Percentiles rank a stretch among this genome's conserved stretches.
Conservation (phyloP, 2,888 invertebrate species). For the Pyralis farinalis region DNA sequence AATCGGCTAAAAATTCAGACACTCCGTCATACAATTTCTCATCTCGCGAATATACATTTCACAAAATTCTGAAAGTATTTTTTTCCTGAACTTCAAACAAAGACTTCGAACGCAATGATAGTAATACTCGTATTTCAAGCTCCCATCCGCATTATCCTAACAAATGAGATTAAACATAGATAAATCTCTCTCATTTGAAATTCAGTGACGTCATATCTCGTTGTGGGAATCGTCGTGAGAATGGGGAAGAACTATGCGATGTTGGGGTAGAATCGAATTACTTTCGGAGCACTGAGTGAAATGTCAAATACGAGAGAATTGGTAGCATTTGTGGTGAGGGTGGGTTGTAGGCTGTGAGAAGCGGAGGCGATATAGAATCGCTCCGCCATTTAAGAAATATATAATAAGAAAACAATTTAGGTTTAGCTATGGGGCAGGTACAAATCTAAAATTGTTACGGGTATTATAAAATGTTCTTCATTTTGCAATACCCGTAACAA, state of each 20-base stretch:
- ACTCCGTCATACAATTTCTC: no score
- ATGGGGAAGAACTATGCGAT: constrained; percentile 2
- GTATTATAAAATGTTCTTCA: no score
- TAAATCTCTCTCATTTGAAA: neutral
- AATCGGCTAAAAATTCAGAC: no score
- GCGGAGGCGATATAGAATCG: neutral
- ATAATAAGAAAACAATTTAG: no score
- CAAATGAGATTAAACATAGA: neutral
- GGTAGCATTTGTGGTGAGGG: constrained; percentile 8
- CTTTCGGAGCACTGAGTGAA: constrained; percentile 24
- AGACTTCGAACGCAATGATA: neutral
- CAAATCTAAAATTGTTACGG: no score
- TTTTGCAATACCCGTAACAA: no score
- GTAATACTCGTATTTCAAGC: neutral
- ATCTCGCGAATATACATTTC: no score
- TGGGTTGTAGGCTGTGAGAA: neutral
- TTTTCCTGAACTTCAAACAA: no score
- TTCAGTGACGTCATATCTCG: neutral
- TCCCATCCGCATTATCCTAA: neutral
- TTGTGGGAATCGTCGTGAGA: neutral
- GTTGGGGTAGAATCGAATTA: constrained; percentile 23
- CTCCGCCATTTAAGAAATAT: neutral
- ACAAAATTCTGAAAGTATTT: no score
- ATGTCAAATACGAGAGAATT: constrained; percentile 22
- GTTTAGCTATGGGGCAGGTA: no score